A percentile compares a stretch with the other conserved stretches of the same genome.
Conservation (phyloP, 1,140 invertebrate species). For the Scaptomyza montana region DNA sequence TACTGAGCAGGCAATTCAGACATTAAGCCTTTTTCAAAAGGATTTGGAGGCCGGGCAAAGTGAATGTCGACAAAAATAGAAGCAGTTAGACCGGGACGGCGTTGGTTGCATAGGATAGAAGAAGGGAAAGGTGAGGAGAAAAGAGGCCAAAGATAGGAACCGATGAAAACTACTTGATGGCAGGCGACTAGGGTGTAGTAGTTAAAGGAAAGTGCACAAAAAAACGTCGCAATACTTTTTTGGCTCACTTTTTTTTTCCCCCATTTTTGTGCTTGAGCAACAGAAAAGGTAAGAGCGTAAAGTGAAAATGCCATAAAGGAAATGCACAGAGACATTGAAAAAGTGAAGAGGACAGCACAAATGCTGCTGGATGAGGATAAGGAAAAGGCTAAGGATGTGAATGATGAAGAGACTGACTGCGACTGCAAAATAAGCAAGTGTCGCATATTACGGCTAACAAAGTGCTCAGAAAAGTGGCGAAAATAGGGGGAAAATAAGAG, state of each 20-base stretch:
- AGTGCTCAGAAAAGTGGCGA: conserved; percentile 31
- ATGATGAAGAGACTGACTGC: conserved; percentile 5
- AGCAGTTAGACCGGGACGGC: conserved; percentile 14
- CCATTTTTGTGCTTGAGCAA: conserved; percentile 4
- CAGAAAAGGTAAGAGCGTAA: conserved; percentile 27
- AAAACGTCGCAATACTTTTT: conserved; percentile 17
- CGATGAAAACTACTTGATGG: conserved; percentile 19
- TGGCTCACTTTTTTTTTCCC: neutral
- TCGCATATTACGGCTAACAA: conserved; percentile 55
- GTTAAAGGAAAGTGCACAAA: conserved; percentile 4
- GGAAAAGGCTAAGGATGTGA: neutral
- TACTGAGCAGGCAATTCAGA: conserved; percentile 61
- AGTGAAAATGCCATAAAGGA: conserved; percentile 68
- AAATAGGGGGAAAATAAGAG: neutral
- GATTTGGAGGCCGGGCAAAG: conserved; percentile 55
- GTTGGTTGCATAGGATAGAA: neutral
- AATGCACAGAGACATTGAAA: conserved; percentile 44
- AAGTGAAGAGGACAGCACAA: neutral
- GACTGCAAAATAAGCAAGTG: conserved; percentile 27
- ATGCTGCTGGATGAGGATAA: conserved; percentile 11
- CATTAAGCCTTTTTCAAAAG: conserved; percentile 72
- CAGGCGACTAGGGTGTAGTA: conserved; percentile 3
- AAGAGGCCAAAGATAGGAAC: neutral
- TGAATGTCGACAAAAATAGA: conserved; percentile 39
- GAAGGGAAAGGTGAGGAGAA: neutral